phyloP scores from a whole-genome alignment of 2,113 vertebrate species.

The Sinocyclocheilus anophthalmus region DNA sequence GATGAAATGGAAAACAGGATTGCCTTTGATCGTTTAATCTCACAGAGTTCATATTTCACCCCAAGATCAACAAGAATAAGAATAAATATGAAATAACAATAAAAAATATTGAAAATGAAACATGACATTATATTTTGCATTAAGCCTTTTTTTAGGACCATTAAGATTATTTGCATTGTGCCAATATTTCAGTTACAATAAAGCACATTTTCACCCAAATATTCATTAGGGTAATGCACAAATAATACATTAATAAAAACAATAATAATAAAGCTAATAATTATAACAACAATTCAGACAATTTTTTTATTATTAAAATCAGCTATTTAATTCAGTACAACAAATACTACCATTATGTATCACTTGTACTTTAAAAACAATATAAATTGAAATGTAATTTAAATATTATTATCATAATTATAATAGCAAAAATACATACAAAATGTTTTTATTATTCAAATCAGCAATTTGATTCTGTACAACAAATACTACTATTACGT shows the following conservation, averaged over 20 bases:
- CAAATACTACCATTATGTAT: not conserved
- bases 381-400: not conserved
- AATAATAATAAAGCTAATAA: no score
- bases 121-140: no score
- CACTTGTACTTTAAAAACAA: not conserved
- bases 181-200: not conserved
- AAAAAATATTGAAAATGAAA: no score
- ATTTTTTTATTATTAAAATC: not conserved
- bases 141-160: no score
- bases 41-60: not conserved
- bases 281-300: no score
- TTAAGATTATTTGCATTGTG: not conserved
- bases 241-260: no score
- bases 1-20: not conserved
- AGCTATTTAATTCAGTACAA: not conserved
- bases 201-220: not conserved
- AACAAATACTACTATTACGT: not conserved
- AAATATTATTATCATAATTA: not conserved
- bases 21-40: not conserved
- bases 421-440: not conserved
- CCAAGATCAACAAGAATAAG: not conserved
- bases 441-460: not conserved
- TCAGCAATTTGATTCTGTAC: not conserved
- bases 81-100: not conserved
- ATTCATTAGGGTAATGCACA: not conserved